These are phyloP conservation scores for Steromphala cineraria DNA, from an alignment of 2,888 invertebrate species.

Conservation along the genomic window DNA sequence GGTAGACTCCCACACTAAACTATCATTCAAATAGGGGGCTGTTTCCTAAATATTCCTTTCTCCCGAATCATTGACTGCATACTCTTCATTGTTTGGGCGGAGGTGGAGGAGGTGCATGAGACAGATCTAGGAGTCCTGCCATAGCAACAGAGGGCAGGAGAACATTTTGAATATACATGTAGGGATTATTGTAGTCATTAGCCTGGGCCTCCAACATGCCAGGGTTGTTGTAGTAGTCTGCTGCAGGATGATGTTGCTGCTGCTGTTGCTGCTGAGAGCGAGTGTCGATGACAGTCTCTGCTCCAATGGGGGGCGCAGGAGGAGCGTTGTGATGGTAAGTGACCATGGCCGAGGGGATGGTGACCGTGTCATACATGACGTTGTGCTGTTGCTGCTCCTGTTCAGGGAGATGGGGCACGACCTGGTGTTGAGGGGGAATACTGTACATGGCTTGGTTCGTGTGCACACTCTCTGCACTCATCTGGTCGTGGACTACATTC, in stretches of 20 bases:
- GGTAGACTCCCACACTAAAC: too few species aligned
- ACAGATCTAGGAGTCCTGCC: conserved; percentile 33
- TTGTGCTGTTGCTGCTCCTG: background rate
- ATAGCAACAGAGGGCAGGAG: conserved; percentile 35
- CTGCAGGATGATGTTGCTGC: background rate
- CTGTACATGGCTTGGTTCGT: background rate
- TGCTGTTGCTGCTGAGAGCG: conserved; percentile 28
- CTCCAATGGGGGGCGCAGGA: conserved; percentile 24
- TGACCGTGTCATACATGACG: conserved; percentile 7
- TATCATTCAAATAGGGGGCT: too few species aligned
- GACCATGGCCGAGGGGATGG: conserved; percentile 15
- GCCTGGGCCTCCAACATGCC: conserved; percentile 1
- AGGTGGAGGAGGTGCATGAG: conserved; percentile 23
- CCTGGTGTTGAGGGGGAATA: conserved; percentile 6
- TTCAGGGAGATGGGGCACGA: background rate
- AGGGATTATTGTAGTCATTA: conserved; percentile 32
- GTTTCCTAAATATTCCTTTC: too few species aligned
- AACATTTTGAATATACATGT: conserved; percentile 37
- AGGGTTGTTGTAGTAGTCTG: conserved; percentile 18
- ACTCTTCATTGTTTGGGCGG: too few species aligned
- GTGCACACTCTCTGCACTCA: background rate
- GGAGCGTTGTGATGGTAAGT: conserved; percentile 8
- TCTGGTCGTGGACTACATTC: conserved; percentile 22
- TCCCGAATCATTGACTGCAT: too few species aligned
- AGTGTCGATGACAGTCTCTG: conserved; percentile 23